A percentile compares a stretch with the other conserved stretches of the same genome.
These are phyloP conservation scores for Euplexia lucipara DNA, from an alignment of 2,888 invertebrate species.

Conservation along the genomic window DNA sequence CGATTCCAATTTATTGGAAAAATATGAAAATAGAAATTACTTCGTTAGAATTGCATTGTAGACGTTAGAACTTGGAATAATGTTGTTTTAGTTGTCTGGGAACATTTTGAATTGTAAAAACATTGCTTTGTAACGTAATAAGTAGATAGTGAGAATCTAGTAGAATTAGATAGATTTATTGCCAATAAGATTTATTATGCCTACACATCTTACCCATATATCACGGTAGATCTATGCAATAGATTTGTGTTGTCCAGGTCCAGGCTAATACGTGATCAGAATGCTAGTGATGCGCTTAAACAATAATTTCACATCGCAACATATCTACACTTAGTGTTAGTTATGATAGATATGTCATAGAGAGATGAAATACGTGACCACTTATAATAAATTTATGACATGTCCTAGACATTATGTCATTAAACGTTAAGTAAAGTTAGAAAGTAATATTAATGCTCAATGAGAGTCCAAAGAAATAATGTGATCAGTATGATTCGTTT, in stretches of 20 bases:
- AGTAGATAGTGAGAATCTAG: slow-evolving; percentile 23
- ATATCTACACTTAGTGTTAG: slow-evolving; percentile 41
- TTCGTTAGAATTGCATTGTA: slow-evolving; percentile 54
- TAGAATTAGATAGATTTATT: slow-evolving; percentile 39
- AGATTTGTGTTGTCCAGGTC: slow-evolving; percentile 69
- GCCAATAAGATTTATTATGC: slow-evolving; percentile 59
- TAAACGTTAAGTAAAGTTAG: background rate
- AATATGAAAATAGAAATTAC: slow-evolving; percentile 57
- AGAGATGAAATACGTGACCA: slow-evolving; percentile 17
- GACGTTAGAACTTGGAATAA: slow-evolving; percentile 50
- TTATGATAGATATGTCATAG: slow-evolving; percentile 24
- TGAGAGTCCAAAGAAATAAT: background rate
- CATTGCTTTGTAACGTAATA: slow-evolving; percentile 7
- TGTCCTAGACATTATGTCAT: background rate
- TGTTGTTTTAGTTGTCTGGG: slow-evolving; percentile 36
- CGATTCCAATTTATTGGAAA: slow-evolving; percentile 59
- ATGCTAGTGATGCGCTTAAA: slow-evolving; percentile 54
- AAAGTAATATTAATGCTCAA: background rate
- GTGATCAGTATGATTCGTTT: no score
- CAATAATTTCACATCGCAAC: slow-evolving; percentile 50
- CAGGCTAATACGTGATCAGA: slow-evolving; percentile 64
- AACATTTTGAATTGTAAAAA: slow-evolving; percentile 43
- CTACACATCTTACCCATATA: slow-evolving; percentile 61
- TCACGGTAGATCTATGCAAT: slow-evolving; percentile 70
- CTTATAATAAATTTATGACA: background rate